phyloP scores from a whole-genome alignment of 1,140 invertebrate species.

The Cephus cinctus region DNA sequence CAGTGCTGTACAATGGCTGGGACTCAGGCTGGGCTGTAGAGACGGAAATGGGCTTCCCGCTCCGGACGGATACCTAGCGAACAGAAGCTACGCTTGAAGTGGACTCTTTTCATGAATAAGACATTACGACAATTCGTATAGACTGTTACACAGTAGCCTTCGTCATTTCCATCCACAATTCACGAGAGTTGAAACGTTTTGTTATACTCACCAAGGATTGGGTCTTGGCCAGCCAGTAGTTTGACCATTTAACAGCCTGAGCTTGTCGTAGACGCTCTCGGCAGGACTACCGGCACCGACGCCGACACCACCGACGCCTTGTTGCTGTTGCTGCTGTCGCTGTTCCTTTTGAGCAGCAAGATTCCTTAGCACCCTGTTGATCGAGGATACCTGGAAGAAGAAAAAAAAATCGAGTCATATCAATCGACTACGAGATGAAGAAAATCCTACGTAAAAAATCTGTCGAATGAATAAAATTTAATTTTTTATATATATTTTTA shows the following conservation, averaged over 20 bases:
- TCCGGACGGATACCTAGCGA: conserved; percentile 52
- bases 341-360: conserved; percentile 89
- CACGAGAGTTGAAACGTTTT: conserved; percentile 37
- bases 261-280: conserved; percentile 79
- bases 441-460: too few relatives aligned
- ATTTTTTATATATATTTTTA: too few relatives aligned
- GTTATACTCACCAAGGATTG: conserved; percentile 59
- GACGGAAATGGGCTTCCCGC: conserved; percentile 56
- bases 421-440: too few relatives aligned
- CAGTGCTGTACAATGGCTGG: conserved; percentile 51
- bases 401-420: too few relatives aligned
- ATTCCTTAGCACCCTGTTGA: conserved; percentile 95
- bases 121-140: too few relatives aligned
- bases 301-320: conserved; percentile 52
- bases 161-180: not conserved
- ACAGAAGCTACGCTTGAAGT: too few relatives aligned
- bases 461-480: too few relatives aligned
- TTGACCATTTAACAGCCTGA: conserved; percentile 81
- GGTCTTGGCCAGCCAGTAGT: conserved; percentile 63
- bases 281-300: conserved; percentile 51
- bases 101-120: too few relatives aligned
- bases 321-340: conserved; percentile 54
- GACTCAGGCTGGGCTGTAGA: conserved; percentile 54
- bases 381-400: conserved; percentile 93
- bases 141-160: too few relatives aligned